Evolutionary conservation across 2,113 vertebrate species (phyloP).

Genomic region (Caretta caretta): DNA sequence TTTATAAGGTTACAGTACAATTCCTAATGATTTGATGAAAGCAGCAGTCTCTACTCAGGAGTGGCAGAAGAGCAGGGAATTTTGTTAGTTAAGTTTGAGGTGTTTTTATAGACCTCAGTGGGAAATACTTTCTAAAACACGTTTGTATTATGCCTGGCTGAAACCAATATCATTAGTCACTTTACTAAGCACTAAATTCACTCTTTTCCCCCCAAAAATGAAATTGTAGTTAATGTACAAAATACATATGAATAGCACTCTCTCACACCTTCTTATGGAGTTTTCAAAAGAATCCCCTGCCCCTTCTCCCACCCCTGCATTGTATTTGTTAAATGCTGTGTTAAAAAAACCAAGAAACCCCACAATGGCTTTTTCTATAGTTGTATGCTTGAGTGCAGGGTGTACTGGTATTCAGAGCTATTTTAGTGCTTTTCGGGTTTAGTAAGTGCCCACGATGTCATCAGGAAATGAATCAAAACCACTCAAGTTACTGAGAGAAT

Average conservation of each 20-base stretch:
- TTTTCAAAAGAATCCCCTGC: background rate
- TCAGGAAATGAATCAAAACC: slow-evolving; percentile 39
- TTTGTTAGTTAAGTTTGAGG: background rate
- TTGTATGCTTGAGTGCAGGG: background rate
- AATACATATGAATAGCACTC: background rate
- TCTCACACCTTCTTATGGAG: background rate
- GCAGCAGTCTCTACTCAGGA: background rate
- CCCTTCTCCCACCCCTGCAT: background rate
- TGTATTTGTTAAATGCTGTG: background rate
- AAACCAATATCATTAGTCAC: background rate
- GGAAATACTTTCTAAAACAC: background rate
- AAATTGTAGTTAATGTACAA: background rate
- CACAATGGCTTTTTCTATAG: background rate
- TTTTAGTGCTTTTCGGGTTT: background rate
- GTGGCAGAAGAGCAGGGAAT: background rate
- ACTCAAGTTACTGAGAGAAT: slow-evolving; percentile 3
- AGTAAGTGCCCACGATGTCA: background rate
- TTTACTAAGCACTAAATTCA: background rate
- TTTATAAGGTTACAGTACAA: background rate
- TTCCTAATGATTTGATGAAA: background rate
- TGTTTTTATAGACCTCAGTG: background rate
- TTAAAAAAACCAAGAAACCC: background rate
- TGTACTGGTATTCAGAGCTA: background rate
- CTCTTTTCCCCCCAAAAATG: background rate
- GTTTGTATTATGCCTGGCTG: background rate